Conservation (phyloP, 2,888 invertebrate genomes). For the Drosophila neotestacea region DNA sequence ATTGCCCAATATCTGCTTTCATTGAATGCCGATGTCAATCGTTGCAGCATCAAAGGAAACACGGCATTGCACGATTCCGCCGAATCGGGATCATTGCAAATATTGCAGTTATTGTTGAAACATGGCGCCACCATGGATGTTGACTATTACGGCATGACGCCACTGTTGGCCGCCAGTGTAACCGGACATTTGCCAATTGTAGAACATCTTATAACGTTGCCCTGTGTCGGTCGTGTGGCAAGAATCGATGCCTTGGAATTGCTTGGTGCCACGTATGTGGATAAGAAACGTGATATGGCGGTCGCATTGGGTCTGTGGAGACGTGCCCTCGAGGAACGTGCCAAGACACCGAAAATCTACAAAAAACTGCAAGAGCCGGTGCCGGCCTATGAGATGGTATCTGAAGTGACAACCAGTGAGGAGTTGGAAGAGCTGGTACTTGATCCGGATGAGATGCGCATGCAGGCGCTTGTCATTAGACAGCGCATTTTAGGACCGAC, state of each 20-base stretch:
- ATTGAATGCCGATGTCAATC: slow-evolving; percentile 95
- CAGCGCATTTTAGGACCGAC: slow-evolving; percentile 96
- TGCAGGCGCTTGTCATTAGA: slow-evolving; percentile 96
- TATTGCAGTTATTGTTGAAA: slow-evolving; percentile 94
- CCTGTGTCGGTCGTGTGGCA: slow-evolving; percentile 91
- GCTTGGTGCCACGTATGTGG: slow-evolving; percentile 97
- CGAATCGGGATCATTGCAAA: slow-evolving; percentile 96
- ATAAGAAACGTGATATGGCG: slow-evolving; percentile 97
- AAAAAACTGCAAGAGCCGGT: slow-evolving; percentile 91
- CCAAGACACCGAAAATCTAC: slow-evolving; percentile 89
- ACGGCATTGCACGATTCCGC: slow-evolving; percentile 99
- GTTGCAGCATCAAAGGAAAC: slow-evolving; percentile 95
- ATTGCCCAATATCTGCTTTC: slow-evolving; percentile 95
- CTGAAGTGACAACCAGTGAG: slow-evolving; percentile 92
- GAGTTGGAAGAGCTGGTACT: slow-evolving; percentile 94
- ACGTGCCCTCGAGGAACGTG: slow-evolving; percentile 94
- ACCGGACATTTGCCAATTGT: slow-evolving; percentile 97
- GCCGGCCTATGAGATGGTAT: slow-evolving; percentile 94
- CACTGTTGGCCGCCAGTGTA: slow-evolving; percentile 95
- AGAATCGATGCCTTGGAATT: slow-evolving; percentile 96
- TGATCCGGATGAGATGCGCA: slow-evolving; percentile 98
- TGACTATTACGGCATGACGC: slow-evolving; percentile 98
- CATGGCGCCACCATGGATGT: slow-evolving; percentile 97
- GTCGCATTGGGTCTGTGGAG: slow-evolving; percentile 96
- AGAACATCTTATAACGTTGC: slow-evolving; percentile 93